Evolutionary conservation across 2,113 vertebrate species (phyloP).

Genomic region (Chelonoidis abingdonii): DNA sequence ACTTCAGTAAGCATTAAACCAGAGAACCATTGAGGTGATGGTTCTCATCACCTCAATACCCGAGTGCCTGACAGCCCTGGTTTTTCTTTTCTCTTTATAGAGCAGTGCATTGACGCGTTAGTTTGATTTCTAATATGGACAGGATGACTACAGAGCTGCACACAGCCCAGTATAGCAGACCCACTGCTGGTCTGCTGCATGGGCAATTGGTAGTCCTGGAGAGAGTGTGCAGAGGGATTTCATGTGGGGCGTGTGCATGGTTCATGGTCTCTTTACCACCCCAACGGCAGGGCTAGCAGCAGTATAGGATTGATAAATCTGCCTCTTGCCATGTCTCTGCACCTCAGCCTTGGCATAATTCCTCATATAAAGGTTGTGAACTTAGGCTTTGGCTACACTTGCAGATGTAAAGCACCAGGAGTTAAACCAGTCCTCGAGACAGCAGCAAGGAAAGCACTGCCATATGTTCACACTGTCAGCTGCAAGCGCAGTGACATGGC

Average conservation of each 20-base stretch:
- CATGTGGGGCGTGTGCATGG: fast-evolving
- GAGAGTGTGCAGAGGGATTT: not conserved
- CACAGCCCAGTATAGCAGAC: fast-evolving
- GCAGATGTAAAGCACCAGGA: too few relatives aligned
- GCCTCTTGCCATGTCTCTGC: not conserved
- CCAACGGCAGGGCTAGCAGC: not conserved
- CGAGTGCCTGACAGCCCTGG: not conserved
- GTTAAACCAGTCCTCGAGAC: too few relatives aligned
- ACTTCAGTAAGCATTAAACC: fast-evolving
- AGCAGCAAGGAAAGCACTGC: too few relatives aligned
- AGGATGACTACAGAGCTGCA: fast-evolving
- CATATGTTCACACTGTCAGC: too few relatives aligned
- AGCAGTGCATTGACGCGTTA: not conserved
- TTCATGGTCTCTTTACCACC: not conserved
- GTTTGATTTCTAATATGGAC: fast-evolving
- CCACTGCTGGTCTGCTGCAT: fast-evolving
- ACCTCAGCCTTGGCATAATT: not conserved
- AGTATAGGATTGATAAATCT: too few relatives aligned
- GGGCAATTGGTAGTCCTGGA: not conserved
- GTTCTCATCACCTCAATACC: fast-evolving
- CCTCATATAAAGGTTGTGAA: not conserved
- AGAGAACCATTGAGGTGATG: too few relatives aligned
- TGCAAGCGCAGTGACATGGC: too few relatives aligned
- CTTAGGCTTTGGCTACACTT: too few relatives aligned
- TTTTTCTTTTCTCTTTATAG: not conserved